Conservation (phyloP, 2,113 vertebrate species). For the Argyrosomus japonicus region DNA sequence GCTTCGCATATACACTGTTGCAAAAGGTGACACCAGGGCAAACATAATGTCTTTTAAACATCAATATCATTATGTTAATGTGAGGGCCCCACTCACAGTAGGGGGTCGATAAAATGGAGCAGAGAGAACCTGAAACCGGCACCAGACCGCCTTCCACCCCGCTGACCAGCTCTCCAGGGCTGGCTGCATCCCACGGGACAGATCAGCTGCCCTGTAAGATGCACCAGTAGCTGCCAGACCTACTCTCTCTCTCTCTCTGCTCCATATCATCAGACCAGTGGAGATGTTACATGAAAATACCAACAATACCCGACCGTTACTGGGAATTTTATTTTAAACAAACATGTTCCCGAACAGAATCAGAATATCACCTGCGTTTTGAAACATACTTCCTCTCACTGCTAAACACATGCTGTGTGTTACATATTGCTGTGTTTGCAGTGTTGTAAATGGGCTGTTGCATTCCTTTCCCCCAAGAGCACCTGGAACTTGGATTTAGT, state of each 20-base stretch:
- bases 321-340: not conserved
- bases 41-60: not conserved
- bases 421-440: not conserved
- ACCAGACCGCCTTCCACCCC: not conserved
- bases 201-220: not conserved
- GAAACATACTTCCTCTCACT: not conserved
- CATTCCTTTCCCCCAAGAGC: not conserved
- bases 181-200: not conserved
- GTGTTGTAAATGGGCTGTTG: not conserved
- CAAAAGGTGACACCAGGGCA: too few relatives aligned
- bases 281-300: not conserved
- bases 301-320: not conserved
- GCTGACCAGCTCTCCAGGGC: not conserved
- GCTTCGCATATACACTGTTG: too few relatives aligned
- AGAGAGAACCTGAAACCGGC: not conserved
- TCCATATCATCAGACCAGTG: not conserved
- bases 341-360: too few relatives aligned
- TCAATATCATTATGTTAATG: not conserved
- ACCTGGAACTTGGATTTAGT: not conserved
- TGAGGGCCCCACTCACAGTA: not conserved
- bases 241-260: not conserved
- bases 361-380: not conserved
- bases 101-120: not conserved
- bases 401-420: not conserved
- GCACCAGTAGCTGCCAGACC: not conserved